These are phyloP conservation scores for Gulo gulo DNA, from an alignment of 2,113 vertebrate genomes.

Conservation along the genomic window DNA sequence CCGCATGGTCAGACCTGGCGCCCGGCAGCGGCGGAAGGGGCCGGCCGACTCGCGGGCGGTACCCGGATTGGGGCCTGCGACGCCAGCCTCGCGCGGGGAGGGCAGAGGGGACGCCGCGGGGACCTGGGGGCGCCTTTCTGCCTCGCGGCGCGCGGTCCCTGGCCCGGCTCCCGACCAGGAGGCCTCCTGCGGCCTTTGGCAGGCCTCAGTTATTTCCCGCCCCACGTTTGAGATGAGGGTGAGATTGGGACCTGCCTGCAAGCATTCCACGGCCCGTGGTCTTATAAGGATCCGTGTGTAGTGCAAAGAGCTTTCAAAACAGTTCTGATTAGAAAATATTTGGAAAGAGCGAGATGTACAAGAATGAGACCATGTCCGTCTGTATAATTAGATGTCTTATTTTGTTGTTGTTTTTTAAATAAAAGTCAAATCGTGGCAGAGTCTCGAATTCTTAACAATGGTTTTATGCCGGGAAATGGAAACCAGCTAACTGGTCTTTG, in stretches of 20 bases:
- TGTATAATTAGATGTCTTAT: background rate
- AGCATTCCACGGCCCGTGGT: background rate
- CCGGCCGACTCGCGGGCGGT: accelerated
- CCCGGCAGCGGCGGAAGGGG: background rate
- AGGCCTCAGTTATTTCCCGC: background rate
- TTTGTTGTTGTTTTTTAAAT: background rate
- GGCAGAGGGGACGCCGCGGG: background rate
- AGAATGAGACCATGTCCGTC: background rate
- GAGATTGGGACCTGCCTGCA: background rate
- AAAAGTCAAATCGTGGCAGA: background rate
- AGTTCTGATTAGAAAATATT: background rate
- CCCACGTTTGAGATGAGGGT: background rate
- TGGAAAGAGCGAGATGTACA: background rate
- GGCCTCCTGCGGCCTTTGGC: background rate
- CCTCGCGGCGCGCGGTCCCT: no score
- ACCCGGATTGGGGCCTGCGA: background rate
- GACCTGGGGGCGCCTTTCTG: background rate
- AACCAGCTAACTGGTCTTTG: background rate
- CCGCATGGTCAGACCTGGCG: background rate
- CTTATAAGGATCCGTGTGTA: background rate
- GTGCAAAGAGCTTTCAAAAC: slow-evolving; percentile 8
- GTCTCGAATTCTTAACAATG: background rate
- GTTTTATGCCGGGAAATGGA: background rate
- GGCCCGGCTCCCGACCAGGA: no score
- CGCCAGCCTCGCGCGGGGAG: background rate